Evolutionary conservation across 2,888 invertebrate genomes (phyloP).

Genomic region (Caenorhabditis sp.): DNA sequence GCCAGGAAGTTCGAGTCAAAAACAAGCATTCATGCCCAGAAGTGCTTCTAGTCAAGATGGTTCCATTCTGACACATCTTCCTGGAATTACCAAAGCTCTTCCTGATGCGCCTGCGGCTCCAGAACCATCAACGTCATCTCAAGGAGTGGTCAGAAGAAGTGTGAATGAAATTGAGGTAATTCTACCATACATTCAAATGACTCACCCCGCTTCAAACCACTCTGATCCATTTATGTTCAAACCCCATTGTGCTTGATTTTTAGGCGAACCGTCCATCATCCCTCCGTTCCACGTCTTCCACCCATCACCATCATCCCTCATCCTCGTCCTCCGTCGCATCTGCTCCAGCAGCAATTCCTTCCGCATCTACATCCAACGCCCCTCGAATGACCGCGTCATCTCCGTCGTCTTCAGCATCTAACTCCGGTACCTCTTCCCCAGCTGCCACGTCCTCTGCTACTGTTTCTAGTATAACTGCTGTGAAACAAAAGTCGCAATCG

Average conservation of each 20-base stretch:
- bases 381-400: slow-evolving; percentile 25
- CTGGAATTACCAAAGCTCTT: slow-evolving; percentile 40
- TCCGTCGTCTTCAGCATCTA: slow-evolving; percentile 50
- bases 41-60: slow-evolving; percentile 81
- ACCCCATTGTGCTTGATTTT: slow-evolving; percentile 15
- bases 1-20: slow-evolving; percentile 81
- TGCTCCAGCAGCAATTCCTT: slow-evolving; percentile 31
- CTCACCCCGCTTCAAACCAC: not conserved
- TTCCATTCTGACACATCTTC: slow-evolving; percentile 65
- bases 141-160: slow-evolving; percentile 45
- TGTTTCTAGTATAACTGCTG: slow-evolving; percentile 52
- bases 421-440: slow-evolving; percentile 25
- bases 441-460: slow-evolving; percentile 29
- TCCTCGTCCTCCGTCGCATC: slow-evolving; percentile 28
- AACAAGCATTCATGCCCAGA: slow-evolving; percentile 82
- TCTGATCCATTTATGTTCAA: not conserved
- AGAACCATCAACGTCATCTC: slow-evolving; percentile 16
- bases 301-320: slow-evolving; percentile 37
- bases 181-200: not conserved
- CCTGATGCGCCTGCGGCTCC: slow-evolving; percentile 1
- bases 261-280: slow-evolving; percentile 69
- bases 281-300: slow-evolving; percentile 53
- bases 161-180: slow-evolving; percentile 47
- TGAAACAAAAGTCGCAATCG: slow-evolving; percentile 61
- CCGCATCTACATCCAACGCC: slow-evolving; percentile 11